phyloP scores from a whole-genome alignment of 2,888 invertebrate species.

The Liopterus haemorrhoidalis region DNA sequence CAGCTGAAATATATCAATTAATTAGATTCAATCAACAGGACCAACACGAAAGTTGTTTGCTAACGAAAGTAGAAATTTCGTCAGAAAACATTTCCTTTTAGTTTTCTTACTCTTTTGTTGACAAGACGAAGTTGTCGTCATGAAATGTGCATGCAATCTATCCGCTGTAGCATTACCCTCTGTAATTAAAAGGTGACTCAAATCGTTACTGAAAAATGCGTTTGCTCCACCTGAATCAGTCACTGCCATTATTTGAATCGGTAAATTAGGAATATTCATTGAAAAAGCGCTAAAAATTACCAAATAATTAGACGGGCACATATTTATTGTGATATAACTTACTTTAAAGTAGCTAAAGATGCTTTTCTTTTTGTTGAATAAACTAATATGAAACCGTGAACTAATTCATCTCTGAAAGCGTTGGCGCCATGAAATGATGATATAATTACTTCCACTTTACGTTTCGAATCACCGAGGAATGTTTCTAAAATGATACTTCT shows the following conservation, averaged over 20 bases:
- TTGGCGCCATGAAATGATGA: conserved; percentile 93
- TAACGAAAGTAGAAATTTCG: background rate
- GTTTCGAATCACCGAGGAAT: conserved; percentile 83
- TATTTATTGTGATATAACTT: conserved; percentile 38
- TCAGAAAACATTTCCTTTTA: conserved; percentile 5
- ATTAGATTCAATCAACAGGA: background rate
- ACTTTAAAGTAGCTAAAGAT: conserved; percentile 87
- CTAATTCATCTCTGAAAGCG: conserved; percentile 84
- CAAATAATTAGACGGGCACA: conserved; percentile 1
- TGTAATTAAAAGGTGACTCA: conserved; percentile 83
- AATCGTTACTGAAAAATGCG: conserved; percentile 83
- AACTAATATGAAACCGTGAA: conserved; percentile 91
- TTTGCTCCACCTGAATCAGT: conserved; percentile 85
- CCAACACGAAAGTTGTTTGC: too few relatives aligned
- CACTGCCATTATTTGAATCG: conserved; percentile 89
- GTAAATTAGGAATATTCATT: conserved; percentile 86
- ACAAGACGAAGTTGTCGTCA: conserved; percentile 79
- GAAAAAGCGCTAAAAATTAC: conserved; percentile 73
- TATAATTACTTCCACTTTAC: conserved; percentile 82
- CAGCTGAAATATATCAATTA: conserved; percentile 54
- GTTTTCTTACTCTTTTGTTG: conserved; percentile 72
- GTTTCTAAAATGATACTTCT: conserved; percentile 87
- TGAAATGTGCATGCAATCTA: conserved; percentile 82
- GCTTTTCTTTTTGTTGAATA: conserved; percentile 94
- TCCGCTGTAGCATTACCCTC: conserved; percentile 92